phyloP scores from a whole-genome alignment of 2,113 vertebrate species.

The Polypterus bichir region DNA sequence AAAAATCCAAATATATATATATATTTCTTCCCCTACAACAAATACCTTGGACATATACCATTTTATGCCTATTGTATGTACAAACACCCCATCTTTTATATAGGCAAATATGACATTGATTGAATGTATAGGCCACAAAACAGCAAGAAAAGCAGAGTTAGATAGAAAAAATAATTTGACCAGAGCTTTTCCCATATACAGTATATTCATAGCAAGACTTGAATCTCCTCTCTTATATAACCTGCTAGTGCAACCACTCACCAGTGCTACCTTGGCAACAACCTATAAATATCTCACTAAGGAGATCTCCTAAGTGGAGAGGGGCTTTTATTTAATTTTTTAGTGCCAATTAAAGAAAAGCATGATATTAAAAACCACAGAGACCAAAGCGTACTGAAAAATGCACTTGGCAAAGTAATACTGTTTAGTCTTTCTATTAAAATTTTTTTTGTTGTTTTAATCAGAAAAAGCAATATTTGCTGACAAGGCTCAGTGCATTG shows the following conservation, averaged over 20 bases:
- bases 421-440: too few relatives aligned
- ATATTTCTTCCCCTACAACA: constrained; percentile 74
- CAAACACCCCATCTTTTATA: constrained; percentile 56
- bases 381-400: too few relatives aligned
- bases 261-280: constrained; percentile 62
- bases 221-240: constrained; percentile 64
- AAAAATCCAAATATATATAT: constrained; percentile 71
- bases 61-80: constrained; percentile 85
- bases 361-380: too few relatives aligned
- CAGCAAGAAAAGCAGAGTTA: constrained; percentile 63
- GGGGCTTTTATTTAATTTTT: constrained; percentile 10
- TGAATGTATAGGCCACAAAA: constrained; percentile 67
- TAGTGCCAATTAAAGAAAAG: constrained; percentile 49
- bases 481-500: constrained; percentile 7
- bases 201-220: constrained; percentile 42
- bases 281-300: constrained; percentile 69
- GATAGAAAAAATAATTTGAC: constrained; percentile 63
- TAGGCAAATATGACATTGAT: constrained; percentile 62
- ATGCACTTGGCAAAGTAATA: too few relatives aligned
- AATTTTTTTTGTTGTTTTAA: too few relatives aligned
- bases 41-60: constrained; percentile 68
- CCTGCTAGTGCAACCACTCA: constrained; percentile 64
- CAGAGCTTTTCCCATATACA: constrained; percentile 25
- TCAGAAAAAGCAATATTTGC: too few relatives aligned
- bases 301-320: constrained; percentile 28